These are phyloP conservation scores for Mechanitis messenoides DNA, from an alignment of 2,888 invertebrate genomes.

Conservation along the genomic window DNA sequence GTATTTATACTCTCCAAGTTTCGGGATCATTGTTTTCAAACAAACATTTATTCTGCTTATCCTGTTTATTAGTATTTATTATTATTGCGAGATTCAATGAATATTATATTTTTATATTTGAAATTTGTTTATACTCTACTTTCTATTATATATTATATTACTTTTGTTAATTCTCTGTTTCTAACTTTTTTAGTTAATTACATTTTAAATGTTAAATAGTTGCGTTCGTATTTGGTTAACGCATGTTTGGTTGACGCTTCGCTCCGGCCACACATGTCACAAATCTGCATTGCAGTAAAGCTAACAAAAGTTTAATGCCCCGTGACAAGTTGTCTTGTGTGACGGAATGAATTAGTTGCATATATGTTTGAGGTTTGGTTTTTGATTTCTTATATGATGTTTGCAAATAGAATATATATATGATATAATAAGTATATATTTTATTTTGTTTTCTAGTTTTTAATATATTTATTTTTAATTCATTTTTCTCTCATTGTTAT, in stretches of 20 bases:
- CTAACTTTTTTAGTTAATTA: too few relatives aligned
- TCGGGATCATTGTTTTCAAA: constrained; percentile 22
- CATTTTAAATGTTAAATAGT: neutral
- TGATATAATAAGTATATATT: too few relatives aligned
- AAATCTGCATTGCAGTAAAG: constrained; percentile 32
- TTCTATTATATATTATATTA: too few relatives aligned
- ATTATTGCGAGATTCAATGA: too few relatives aligned
- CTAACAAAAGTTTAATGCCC: constrained; percentile 30
- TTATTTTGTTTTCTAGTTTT: too few relatives aligned
- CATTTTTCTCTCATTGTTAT: too few relatives aligned
- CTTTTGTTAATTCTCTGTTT: too few relatives aligned
- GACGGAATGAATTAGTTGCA: constrained; percentile 24
- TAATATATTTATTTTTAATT: too few relatives aligned
- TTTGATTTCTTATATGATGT: constrained; percentile 5
- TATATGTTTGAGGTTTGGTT: constrained; percentile 20
- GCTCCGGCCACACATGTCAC: constrained; percentile 27
- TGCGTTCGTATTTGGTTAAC: neutral
- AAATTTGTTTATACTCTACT: too few relatives aligned
- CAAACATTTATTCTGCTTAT: constrained; percentile 17
- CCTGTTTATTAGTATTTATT: constrained; percentile 5
- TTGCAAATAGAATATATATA: too few relatives aligned
- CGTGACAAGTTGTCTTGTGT: constrained; percentile 31
- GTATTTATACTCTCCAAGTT: constrained; percentile 16
- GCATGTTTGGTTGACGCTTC: neutral
- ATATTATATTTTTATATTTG: too few relatives aligned